phyloP scores from a whole-genome alignment of 2,888 invertebrate species.

The Lypha dubia region DNA sequence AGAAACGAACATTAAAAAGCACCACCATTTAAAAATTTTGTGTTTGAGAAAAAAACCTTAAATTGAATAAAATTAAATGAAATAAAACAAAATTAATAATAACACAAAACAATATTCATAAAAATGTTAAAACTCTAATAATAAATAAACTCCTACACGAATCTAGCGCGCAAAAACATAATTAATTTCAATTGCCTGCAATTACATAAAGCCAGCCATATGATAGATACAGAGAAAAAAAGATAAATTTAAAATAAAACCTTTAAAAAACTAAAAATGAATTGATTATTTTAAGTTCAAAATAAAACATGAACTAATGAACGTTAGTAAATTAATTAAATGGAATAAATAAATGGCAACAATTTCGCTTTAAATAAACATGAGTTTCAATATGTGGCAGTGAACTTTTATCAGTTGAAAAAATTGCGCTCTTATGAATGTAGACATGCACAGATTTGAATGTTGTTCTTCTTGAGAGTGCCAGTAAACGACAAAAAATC shows the following conservation, averaged over 20 bases:
- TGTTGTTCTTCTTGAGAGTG: slow-evolving; percentile 4
- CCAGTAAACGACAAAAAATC: background rate
- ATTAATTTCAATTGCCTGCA: slow-evolving; percentile 67
- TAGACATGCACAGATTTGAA: background rate
- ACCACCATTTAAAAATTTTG: background rate
- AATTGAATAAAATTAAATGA: slow-evolving; percentile 8
- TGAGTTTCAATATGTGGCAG: slow-evolving; percentile 30
- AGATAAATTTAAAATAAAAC: background rate
- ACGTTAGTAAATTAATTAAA: slow-evolving; percentile 46
- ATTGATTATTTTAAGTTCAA: slow-evolving; percentile 47
- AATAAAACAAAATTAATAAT: background rate
- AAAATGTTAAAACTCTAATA: slow-evolving; percentile 34
- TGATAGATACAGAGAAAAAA: background rate
- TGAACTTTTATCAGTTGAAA: slow-evolving; percentile 5
- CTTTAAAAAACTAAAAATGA: background rate
- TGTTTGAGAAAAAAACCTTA: slow-evolving; percentile 19
- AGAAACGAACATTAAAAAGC: slow-evolving; percentile 53
- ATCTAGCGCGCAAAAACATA: slow-evolving; percentile 20
- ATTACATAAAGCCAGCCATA: slow-evolving; percentile 50
- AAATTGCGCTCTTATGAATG: background rate
- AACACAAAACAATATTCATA: slow-evolving; percentile 24
- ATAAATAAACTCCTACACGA: slow-evolving; percentile 68
- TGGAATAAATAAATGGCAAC: slow-evolving; percentile 32
- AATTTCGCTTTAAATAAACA: slow-evolving; percentile 34
- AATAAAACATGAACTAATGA: slow-evolving; percentile 51